These are phyloP conservation scores for Drosophila prosaltans DNA, from an alignment of 1,140 invertebrate species.

Conservation along the genomic window DNA sequence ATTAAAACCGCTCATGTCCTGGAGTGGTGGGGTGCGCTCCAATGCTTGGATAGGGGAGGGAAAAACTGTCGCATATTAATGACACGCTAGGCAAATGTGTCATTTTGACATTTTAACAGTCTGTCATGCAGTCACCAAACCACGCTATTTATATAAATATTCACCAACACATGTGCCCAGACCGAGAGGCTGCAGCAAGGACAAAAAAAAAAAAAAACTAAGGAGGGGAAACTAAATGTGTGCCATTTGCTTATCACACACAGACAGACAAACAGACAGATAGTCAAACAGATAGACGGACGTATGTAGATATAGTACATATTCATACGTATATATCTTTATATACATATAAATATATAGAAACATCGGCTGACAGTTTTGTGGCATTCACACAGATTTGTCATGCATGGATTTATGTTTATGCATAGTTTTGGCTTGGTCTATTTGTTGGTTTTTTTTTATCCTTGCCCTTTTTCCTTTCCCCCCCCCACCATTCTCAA, in stretches of 20 bases:
- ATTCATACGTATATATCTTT: neutral
- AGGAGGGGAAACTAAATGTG: constrained; percentile 66
- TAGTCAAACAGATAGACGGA: constrained; percentile 19
- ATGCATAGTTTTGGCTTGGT: constrained; percentile 59
- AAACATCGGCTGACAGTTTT: constrained; percentile 63
- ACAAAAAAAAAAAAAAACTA: constrained; percentile 27
- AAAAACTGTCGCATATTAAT: constrained; percentile 76
- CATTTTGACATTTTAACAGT: constrained; percentile 82
- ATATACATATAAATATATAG: neutral
- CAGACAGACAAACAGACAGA: constrained; percentile 20
- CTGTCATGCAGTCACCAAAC: constrained; percentile 79
- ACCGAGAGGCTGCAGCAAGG: constrained; percentile 66
- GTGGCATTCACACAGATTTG: constrained; percentile 33
- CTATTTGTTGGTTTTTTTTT: constrained; percentile 14
- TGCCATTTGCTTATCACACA: constrained; percentile 74
- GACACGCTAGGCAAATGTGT: constrained; percentile 81
- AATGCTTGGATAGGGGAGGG: neutral
- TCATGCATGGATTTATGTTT: constrained; percentile 76
- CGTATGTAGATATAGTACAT: constrained; percentile 13
- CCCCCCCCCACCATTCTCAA: neutral
- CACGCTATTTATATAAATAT: constrained; percentile 71
- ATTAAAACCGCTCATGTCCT: constrained; percentile 63
- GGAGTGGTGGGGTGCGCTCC: neutral
- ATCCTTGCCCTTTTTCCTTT: no score
- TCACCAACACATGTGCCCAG: constrained; percentile 38